Base-by-base conservation (phyloP, 2,113 vertebrate species). In the Origma solitaria region DNA sequence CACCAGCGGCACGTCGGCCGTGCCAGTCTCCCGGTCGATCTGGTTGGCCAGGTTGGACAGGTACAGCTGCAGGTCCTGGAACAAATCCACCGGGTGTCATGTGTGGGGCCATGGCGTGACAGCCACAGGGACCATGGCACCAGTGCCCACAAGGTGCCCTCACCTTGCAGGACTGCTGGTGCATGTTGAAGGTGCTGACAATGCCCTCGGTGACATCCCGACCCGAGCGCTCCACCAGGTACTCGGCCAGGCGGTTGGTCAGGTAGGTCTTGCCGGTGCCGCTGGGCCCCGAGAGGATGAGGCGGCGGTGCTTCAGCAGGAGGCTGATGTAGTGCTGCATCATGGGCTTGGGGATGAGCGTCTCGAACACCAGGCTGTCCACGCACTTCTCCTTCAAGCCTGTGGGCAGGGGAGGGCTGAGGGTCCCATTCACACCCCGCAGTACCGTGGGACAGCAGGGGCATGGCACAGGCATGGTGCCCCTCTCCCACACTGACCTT, bases 301-400 rank as follows among this genome's bases (percentile, higher is more conserved):
- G 98, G 17, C 99, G 98, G 31, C 99, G 97, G 97, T 99, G 99
- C 95, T 99, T 99, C 75, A 99, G 98, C 94, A 99, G 98, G 75
- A 99, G 98, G 93, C 99, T 98, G 92, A 99, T 99, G 94, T 99
- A 99, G 84, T 99, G 99, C 97, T 98, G 98, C 98, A 99, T 98
- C 99, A 99, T 99, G 58, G 99, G 99, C 97, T 99, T 99, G 61
- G 99, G 99, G 91, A 99, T 98, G 45, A 99, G 98, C 0, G 99
- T 99, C 98, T 99, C 99, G 1, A 99, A 99, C 94, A 99, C 99
- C 91, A 99, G 97, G 60, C 98, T 99, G 97, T 99, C 99, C 66
- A 99, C 98, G 2, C 98, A 98, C 90, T 99, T 99, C 95, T 99
- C 99, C 95, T 97, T 98, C 81, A 99, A 97, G 93, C 99, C 99